These are phyloP conservation scores for Ips typographus DNA, from an alignment of 1,140 invertebrate species.

Conservation along the genomic window DNA sequence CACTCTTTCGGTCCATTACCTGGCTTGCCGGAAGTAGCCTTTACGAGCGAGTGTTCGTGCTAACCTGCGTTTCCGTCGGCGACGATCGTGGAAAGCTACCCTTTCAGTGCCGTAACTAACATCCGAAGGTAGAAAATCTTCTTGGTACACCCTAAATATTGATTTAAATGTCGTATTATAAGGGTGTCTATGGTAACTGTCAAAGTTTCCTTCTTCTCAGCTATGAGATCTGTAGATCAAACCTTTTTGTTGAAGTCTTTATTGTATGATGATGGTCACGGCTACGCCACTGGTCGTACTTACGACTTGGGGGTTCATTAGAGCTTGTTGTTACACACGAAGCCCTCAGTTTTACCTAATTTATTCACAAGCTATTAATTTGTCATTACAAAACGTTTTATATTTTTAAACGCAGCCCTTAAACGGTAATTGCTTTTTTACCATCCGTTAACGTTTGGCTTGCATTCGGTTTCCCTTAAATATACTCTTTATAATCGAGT, in stretches of 20 bases:
- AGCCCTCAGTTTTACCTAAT: slow-evolving; percentile 20
- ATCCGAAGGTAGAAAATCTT: background rate
- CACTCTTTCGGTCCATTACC: slow-evolving; percentile 48
- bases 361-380: slow-evolving; percentile 23
- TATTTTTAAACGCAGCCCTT: background rate
- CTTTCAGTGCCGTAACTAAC: slow-evolving; percentile 15
- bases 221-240: background rate
- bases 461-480: too few relatives aligned
- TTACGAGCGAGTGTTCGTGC: slow-evolving; percentile 50
- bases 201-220: background rate
- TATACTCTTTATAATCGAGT: too few relatives aligned
- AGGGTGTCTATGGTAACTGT: background rate
- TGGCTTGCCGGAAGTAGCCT: slow-evolving; percentile 44
- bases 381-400: slow-evolving; percentile 19
- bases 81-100: slow-evolving; percentile 40
- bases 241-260: too few relatives aligned
- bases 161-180: background rate
- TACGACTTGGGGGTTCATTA: slow-evolving; percentile 1
- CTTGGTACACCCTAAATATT: background rate
- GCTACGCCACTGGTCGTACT: background rate
- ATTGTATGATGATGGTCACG: background rate
- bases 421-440: slow-evolving; percentile 10
- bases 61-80: slow-evolving; percentile 48
- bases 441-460: too few relatives aligned
- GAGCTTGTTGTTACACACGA: slow-evolving; percentile 11